Percentiles rank a stretch among this genome's conserved stretches.
phyloP scores from a whole-genome alignment of 2,888 invertebrate species.

The Phoronis australis region DNA sequence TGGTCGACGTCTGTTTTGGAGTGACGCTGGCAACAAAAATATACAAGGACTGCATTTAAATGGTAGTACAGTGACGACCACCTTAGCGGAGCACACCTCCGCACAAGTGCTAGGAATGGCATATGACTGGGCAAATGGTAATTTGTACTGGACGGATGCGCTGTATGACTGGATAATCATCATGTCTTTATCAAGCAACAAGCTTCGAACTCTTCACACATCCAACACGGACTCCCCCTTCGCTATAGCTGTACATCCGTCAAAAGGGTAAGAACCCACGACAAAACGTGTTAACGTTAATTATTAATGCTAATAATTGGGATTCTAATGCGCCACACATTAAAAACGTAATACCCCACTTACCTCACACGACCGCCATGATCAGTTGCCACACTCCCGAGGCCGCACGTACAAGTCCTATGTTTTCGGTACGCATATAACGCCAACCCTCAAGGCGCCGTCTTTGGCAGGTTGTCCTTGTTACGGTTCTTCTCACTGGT shows the following conservation, averaged over 20 bases:
- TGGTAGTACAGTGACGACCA: constrained; percentile 29
- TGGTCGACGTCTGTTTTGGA: constrained; percentile 34
- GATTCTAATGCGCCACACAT: no score
- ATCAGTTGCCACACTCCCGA: no score
- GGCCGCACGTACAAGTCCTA: no score
- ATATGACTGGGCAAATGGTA: constrained; percentile 42
- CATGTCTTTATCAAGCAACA: constrained; percentile 19
- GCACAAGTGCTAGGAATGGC: constrained; percentile 36
- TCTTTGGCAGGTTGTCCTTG: no score
- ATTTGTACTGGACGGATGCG: constrained; percentile 43
- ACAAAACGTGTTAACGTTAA: no score
- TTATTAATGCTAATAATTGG: no score
- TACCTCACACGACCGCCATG: no score
- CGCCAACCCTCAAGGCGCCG: no score
- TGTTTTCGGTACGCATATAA: no score
- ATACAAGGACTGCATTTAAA: constrained; percentile 25
- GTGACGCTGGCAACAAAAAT: constrained; percentile 36
- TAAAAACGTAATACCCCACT: no score
- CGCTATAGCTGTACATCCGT: constrained; percentile 39
- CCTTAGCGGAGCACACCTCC: constrained; percentile 38
- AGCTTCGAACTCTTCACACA: neutral
- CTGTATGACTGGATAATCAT: constrained; percentile 45
- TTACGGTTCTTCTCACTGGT: no score
- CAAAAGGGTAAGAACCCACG: constrained; percentile 41
- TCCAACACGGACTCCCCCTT: constrained; percentile 32